Base-by-base conservation (phyloP, 1,140 invertebrate species). In the Sipha flava region DNA sequence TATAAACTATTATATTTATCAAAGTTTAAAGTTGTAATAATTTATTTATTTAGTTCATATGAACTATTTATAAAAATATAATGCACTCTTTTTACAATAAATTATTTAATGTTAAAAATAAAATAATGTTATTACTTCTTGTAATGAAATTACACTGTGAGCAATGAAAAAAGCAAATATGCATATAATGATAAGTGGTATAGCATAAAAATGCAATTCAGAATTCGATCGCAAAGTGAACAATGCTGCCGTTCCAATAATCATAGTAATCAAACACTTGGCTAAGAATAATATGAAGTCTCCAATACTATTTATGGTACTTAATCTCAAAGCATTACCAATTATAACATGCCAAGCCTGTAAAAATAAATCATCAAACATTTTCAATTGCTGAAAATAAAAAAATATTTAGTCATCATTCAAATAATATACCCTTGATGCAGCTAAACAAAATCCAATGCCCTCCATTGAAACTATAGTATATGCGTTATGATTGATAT, bases 241-340 rank as follows among this genome's bases (percentile, higher is more conserved):
- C 10, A 94, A 86, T 23, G 91, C 92, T 49, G 92, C 86, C 80
- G 89, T 88, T 70, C 92, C 93, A 0, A 92, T 93, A 0, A 92
- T 86, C 0, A 92, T 90, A 12, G 94, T 93, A 43, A 96, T 93
- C 80, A 95, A 92, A 83, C 93, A 92, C 88, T 98, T 98, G 37
- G 94, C 94, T 68, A 98, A 85, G 84, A 98, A 96, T 7, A 98
- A 87, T 62, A 98, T 92, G 85, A 98, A 98, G 85, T 97, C 95
- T 10, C 96, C 96, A 45, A 98, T 90, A 82, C 94, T 93, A 86
- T 98, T 98, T 62, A 98, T 94, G 0, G 95, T 94, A 14, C 93
- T 92, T 79, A 98, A 91, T 88, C 95, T 90, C 43, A 98, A 84
- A 2, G 91, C 92, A 86, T 98, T 97, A 82, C 88, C 91, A 6